A percentile compares a stretch with the other conserved stretches of the same genome.
These are phyloP conservation scores for Pheucticus melanocephalus DNA, from an alignment of 2,113 vertebrate species.

Conservation along the genomic window DNA sequence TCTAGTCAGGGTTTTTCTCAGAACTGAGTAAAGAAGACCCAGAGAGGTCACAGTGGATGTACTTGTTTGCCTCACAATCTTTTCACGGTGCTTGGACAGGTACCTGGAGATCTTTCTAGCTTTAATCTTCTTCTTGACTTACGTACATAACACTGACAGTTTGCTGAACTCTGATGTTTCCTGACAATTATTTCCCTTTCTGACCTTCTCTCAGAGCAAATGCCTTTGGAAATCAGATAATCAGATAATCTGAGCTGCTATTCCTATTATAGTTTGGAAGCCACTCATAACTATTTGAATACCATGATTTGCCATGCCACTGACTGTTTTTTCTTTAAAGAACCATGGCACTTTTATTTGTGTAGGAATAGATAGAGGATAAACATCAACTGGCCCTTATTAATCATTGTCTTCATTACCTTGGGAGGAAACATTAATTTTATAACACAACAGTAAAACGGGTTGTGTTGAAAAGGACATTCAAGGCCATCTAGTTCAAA, in stretches of 20 bases:
- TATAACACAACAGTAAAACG: background rate
- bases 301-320: background rate
- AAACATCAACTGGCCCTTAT: background rate
- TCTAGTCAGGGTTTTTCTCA: background rate
- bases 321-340: background rate
- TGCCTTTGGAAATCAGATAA: background rate
- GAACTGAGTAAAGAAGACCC: background rate
- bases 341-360: background rate
- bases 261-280: background rate
- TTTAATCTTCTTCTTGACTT: background rate
- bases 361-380: background rate
- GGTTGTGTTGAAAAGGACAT: background rate
- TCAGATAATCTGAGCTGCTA: background rate
- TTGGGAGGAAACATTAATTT: background rate
- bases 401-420: background rate
- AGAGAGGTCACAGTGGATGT: background rate
- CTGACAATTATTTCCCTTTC: background rate
- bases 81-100: background rate
- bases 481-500: background rate
- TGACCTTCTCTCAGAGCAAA: background rate
- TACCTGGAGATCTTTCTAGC: background rate
- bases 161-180: background rate
- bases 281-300: background rate
- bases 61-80: background rate
- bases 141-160: background rate